Evolutionary conservation across 1,140 invertebrate species (phyloP).

Genomic region (Calephelis nemesis): DNA sequence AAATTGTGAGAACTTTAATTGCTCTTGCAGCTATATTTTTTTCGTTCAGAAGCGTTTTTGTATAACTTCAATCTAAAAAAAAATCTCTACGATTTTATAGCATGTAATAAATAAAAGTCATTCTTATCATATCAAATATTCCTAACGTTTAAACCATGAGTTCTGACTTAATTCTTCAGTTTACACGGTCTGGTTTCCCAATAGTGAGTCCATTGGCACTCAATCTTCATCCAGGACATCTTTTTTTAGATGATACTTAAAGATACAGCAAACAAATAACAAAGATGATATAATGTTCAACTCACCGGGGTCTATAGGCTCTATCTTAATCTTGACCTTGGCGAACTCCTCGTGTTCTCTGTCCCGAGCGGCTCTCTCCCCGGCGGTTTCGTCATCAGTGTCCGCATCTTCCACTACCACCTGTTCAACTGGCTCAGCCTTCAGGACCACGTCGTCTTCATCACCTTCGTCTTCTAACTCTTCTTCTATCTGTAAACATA

Average conservation of each 20-base stretch:
- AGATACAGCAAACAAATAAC: not conserved
- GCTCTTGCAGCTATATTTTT: too few relatives aligned
- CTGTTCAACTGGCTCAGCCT: conserved; percentile 74
- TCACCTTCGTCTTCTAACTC: conserved; percentile 60
- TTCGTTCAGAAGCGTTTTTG: too few relatives aligned
- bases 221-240: too few relatives aligned
- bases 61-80: too few relatives aligned
- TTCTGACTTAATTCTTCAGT: too few relatives aligned
- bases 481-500: conserved; percentile 34
- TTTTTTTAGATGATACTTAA: too few relatives aligned
- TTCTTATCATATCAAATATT: too few relatives aligned
- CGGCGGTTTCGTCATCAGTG: conserved; percentile 72
- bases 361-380: conserved; percentile 54
- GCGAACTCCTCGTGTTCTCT: conserved; percentile 70
- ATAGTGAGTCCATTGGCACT: too few relatives aligned
- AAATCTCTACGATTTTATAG: too few relatives aligned
- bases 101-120: too few relatives aligned
- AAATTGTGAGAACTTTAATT: not conserved
- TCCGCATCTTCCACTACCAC: conserved; percentile 77
- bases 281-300: conserved; percentile 17
- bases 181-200: too few relatives aligned
- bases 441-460: conserved; percentile 81
- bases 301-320: conserved; percentile 81
- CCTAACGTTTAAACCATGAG: too few relatives aligned
- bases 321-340: conserved; percentile 80